Conservation (phyloP, 2,888 invertebrate genomes). For the Eutolmus rufibarbis region DNA sequence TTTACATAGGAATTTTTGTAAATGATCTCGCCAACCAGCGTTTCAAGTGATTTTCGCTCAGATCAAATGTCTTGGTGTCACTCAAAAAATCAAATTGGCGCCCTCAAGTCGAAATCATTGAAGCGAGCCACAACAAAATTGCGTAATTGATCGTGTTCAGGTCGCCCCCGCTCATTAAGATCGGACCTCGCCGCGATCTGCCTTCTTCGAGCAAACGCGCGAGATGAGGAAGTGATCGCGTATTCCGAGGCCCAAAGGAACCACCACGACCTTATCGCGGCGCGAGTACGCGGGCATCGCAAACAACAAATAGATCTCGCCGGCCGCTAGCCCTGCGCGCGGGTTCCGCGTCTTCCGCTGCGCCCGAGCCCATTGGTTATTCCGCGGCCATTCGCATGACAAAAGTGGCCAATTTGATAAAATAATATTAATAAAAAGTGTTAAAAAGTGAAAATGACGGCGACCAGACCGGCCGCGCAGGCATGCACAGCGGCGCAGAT, state of each 20-base stretch:
- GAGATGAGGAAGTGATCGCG: neutral
- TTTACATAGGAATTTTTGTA: neutral
- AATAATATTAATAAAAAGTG: constrained; percentile 25
- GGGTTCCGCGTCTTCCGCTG: too few species aligned
- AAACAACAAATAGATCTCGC: neutral
- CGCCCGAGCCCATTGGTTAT: neutral
- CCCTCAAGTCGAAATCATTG: neutral
- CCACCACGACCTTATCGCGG: neutral
- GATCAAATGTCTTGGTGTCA: neutral
- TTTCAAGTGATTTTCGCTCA: neutral
- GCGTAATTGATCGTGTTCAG: neutral
- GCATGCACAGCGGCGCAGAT: neutral
- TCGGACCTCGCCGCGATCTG: neutral
- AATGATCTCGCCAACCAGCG: neutral
- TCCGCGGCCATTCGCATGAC: constrained; percentile 1
- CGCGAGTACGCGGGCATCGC: neutral
- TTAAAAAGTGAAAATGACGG: constrained; percentile 26
- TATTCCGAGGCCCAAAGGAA: neutral
- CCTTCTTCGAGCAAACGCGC: neutral
- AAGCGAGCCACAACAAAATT: neutral
- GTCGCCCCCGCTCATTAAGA: neutral
- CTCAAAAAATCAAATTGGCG: neutral
- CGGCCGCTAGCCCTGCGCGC: neutral
- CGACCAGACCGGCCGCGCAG: neutral
- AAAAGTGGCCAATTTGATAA: constrained; percentile 17